Evolutionary conservation across 2,113 vertebrate species (phyloP).

Genomic region (Paramormyrops kingsleyae): DNA sequence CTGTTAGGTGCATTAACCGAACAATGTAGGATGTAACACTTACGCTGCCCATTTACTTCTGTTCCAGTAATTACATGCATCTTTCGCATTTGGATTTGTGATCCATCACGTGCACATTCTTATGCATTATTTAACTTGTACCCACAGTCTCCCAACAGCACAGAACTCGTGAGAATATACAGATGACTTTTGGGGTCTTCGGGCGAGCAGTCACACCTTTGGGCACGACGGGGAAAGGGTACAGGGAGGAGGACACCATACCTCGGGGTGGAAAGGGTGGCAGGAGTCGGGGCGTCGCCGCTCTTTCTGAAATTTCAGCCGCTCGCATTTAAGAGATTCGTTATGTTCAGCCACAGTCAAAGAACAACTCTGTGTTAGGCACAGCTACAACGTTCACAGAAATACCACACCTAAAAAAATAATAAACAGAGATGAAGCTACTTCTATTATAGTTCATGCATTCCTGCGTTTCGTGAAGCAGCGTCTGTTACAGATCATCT

Average conservation of each 20-base stretch:
- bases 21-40: not conserved
- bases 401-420: not conserved
- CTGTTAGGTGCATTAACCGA: not conserved
- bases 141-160: not conserved
- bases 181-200: not conserved
- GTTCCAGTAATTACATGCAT: not conserved
- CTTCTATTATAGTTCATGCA: constrained; percentile 12
- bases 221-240: not conserved
- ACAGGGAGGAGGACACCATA: constrained; percentile 32
- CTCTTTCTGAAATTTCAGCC: constrained; percentile 93
- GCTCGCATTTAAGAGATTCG: constrained; percentile 94
- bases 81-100: not conserved
- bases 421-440: not conserved
- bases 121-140: not conserved
- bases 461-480: constrained; percentile 13
- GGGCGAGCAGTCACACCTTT: too few relatives aligned
- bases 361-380: constrained; percentile 36
- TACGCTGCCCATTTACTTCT: not conserved
- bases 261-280: constrained; percentile 93
- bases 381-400: not conserved
- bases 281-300: constrained; percentile 91
- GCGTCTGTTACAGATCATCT: constrained; percentile 50
- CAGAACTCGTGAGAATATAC: not conserved
- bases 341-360: constrained; percentile 91
- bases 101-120: not conserved